These are phyloP conservation scores for Herpetotheres cachinnans DNA, from an alignment of 2,113 vertebrate genomes.

Conservation along the genomic window DNA sequence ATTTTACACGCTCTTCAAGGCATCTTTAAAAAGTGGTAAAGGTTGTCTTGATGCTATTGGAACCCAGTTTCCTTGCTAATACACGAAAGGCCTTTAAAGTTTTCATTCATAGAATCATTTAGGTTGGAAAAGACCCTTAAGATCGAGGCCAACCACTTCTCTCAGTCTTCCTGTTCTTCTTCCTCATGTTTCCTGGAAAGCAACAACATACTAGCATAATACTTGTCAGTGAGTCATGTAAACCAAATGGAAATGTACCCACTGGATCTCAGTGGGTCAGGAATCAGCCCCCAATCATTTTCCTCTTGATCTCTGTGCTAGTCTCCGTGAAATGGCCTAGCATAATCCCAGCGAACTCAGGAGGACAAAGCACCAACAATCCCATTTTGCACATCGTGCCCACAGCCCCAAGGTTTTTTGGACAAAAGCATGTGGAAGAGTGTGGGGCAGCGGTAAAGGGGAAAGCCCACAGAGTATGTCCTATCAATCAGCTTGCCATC, in stretches of 20 bases:
- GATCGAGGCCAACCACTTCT: neutral
- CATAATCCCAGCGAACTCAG: neutral
- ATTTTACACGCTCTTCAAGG: neutral
- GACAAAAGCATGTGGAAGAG: neutral
- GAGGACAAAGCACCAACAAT: neutral
- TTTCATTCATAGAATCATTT: neutral
- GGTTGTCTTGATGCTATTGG: neutral
- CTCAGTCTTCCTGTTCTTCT: neutral
- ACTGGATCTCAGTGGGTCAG: neutral
- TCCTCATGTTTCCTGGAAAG: neutral
- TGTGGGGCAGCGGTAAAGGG: neutral
- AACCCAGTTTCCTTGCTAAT: neutral
- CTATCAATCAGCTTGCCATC: neutral
- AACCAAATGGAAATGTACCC: neutral
- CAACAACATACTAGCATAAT: neutral
- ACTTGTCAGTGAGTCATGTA: neutral
- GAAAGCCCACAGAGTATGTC: neutral
- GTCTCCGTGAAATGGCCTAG: neutral
- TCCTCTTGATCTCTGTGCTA: neutral
- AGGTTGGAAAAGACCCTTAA: too few species aligned
- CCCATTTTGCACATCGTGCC: rapidly evolving
- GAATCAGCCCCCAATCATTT: neutral
- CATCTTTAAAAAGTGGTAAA: neutral
- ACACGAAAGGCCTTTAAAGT: neutral
- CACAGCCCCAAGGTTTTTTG: neutral